Base-by-base conservation (phyloP, 2,113 vertebrate genomes). In the Vulpes lagopus region DNA sequence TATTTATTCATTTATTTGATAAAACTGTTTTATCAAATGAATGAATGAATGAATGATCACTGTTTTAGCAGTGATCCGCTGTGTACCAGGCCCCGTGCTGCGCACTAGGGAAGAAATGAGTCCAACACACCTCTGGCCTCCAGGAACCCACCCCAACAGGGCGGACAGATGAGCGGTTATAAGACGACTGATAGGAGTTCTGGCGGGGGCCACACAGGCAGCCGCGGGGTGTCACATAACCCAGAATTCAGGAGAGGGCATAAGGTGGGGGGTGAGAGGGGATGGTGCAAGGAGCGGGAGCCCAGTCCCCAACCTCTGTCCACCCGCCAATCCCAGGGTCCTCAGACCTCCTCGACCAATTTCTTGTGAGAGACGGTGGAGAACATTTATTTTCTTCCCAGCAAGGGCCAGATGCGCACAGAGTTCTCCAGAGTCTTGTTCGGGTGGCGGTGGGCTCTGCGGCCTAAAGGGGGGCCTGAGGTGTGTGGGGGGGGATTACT, bases 201-300 rank as follows among this genome's bases (percentile, higher is more conserved):
- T 9, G 51, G 38, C 32, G 73, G 64, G 16, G 32, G 12, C 55
- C 27, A 23, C 27, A 23, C 22, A 35, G 60, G 35, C 9, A 30
- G 25, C 16, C 0, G 1, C 23, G 43, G 53, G 38, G 59, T 57
- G 53, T 57, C 65, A 12, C 3, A 3, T 51, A 49, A 32, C 35
- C 30, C 49, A 38, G 64, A 51, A 71, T 38, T 55, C 27, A n/a
- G n/a, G 32, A 38, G 20, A 94, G 27, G 35, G 14, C 57, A 11
- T 16, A 55, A 5, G 11, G 4, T 12, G 17, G 4, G 9, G 7
- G 57, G 6, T 10, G 11, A 71, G 15, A 23, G 0, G 3, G 53
- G 14, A 9, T 8, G 49, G 51, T 5, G 9, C 55, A 51, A 25
- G 38, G 62, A 38, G 25, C 5, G 6, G 3, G 65, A 38, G 14